These are phyloP conservation scores for Drosophila recens DNA, from an alignment of 2,888 invertebrate genomes.

Conservation along the genomic window DNA sequence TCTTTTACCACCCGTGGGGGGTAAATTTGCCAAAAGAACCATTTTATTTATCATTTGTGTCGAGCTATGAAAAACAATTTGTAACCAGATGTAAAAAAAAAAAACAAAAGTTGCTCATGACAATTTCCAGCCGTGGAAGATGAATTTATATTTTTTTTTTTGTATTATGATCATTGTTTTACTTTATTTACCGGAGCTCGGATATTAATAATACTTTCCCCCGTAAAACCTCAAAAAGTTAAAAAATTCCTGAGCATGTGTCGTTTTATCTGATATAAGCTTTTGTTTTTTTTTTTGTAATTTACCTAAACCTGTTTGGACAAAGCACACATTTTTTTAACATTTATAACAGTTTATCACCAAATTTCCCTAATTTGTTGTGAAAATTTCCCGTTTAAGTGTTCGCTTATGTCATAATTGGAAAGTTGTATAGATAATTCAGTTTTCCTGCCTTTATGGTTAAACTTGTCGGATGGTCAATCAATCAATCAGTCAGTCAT, in stretches of 20 bases:
- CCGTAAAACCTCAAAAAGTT: not conserved
- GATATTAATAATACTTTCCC: not conserved
- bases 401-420: no score
- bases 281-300: not conserved
- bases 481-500: not conserved
- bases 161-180: not conserved
- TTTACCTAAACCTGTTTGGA: not conserved
- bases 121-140: not conserved
- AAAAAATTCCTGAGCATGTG: not conserved
- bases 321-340: not conserved
- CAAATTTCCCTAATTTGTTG: not conserved
- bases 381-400: not conserved
- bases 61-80: not conserved
- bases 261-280: not conserved
- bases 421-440: no score
- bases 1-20: not conserved
- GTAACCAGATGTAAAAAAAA: not conserved
- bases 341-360: not conserved
- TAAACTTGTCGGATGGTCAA: not conserved
- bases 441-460: no score
- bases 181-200: not conserved
- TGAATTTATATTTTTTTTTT: not conserved
- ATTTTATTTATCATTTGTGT: not conserved
- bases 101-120: not conserved
- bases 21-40: not conserved